A percentile compares a stretch with the other conserved stretches of the same genome.
phyloP scores from a whole-genome alignment of 2,888 invertebrate genomes.

The Pseudanteris insignis region DNA sequence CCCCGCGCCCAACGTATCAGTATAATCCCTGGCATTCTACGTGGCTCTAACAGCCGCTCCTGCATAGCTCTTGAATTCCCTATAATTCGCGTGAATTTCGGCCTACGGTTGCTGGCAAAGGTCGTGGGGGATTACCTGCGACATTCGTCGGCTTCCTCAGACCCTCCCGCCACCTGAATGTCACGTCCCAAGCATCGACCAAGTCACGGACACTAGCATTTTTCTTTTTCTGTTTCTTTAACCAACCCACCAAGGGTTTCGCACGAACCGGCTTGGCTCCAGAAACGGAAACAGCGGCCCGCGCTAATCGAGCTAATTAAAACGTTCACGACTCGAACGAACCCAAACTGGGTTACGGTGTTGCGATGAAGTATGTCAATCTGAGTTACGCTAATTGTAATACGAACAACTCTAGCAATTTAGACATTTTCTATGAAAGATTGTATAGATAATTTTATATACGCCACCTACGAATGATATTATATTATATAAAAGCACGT shows the following conservation, averaged over 20 bases:
- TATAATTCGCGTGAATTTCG: conserved; percentile 27
- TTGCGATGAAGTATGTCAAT: no score
- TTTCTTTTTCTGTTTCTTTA: no score
- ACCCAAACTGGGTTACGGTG: background rate
- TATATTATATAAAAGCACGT: no score
- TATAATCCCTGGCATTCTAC: conserved; percentile 42
- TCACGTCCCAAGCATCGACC: conserved; percentile 5
- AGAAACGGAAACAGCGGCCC: no score
- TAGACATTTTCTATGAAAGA: no score
- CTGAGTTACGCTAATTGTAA: no score
- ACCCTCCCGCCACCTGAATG: conserved; percentile 12
- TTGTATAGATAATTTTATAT: no score
- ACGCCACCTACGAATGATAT: no score
- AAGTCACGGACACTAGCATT: no score
- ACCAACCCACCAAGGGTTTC: no score
- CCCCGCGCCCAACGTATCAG: conserved; percentile 27
- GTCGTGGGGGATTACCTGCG: conserved; percentile 9
- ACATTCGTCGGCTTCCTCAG: conserved; percentile 21
- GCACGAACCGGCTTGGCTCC: no score
- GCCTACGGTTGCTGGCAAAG: background rate
- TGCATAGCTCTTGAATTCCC: conserved; percentile 39
- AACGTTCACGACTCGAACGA: conserved; percentile 4
- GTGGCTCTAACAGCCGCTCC: conserved; percentile 28
- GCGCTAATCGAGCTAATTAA: conserved; percentile 34
- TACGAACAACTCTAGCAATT: no score